A percentile compares a stretch with the other conserved stretches of the same genome.
Evolutionary conservation across 2,797 vertebrate species (phyloP).

Genomic region (Brachyalestes nurse): DNA sequence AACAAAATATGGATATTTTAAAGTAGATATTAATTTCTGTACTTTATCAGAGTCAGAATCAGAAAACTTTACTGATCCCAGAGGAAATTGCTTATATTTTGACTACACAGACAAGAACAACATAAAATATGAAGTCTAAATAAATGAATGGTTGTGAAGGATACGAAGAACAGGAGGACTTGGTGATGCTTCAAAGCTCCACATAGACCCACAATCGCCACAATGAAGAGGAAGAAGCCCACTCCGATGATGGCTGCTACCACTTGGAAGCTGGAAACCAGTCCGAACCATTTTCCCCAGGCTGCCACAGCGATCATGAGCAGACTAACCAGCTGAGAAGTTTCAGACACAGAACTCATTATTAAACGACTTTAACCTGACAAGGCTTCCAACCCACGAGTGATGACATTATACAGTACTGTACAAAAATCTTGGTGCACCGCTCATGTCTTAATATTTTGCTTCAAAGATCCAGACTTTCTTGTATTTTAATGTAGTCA

Average conservation of each 20-base stretch:
- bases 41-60: no score
- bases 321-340: conserved; percentile 88
- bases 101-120: no score
- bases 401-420: neutral
- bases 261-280: conserved; percentile 92
- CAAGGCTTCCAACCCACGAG: neutral
- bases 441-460: no score
- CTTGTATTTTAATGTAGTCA: no score
- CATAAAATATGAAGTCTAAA: neutral
- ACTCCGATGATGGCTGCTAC: conserved; percentile 89
- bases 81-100: no score
- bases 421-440: no score
- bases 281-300: conserved; percentile 91
- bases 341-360: neutral
- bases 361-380: neutral
- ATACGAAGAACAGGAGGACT: conserved; percentile 97
- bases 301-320: conserved; percentile 90
- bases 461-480: no score
- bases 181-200: conserved; percentile 93
- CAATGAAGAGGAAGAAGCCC: conserved; percentile 90
- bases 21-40: no score
- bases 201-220: conserved; percentile 89
- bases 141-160: no score
- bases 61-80: no score
- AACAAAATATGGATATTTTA: no score